Conservation (phyloP, 2,113 vertebrate genomes). For the Cochlearius cochlearius region DNA sequence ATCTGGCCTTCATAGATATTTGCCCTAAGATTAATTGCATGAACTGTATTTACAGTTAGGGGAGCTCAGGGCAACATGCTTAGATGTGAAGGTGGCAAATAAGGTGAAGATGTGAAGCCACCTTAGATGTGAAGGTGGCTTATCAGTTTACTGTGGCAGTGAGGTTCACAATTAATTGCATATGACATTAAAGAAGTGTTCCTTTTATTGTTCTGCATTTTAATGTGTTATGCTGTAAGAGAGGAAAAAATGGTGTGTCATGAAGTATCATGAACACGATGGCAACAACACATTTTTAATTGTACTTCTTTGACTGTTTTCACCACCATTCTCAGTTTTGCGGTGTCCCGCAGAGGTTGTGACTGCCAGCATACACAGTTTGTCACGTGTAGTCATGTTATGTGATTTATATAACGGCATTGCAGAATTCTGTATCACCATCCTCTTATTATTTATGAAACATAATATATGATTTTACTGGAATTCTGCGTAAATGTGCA, state of each 20-base stretch:
- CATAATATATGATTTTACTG: not conserved
- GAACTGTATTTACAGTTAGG: not conserved
- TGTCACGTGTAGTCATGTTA: not conserved
- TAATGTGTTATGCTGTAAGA: not conserved
- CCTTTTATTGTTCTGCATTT: slow-evolving; percentile 12
- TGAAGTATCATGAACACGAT: not conserved
- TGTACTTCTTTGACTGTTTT: not conserved
- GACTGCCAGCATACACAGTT: not conserved
- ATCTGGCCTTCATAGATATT: not conserved
- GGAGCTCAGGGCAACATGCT: not conserved
- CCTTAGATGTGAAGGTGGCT: not conserved
- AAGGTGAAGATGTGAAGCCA: no score
- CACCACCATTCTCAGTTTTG: not conserved
- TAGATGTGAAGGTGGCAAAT: not conserved
- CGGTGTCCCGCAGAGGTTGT: not conserved
- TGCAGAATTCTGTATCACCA: not conserved
- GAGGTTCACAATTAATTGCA: not conserved
- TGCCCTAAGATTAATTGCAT: not conserved
- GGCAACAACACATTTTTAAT: not conserved
- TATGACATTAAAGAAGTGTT: slow-evolving; percentile 2
- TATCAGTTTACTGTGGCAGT: slow-evolving; percentile 9
- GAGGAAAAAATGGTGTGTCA: not conserved
- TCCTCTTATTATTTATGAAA: not conserved
- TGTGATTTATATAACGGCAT: not conserved
- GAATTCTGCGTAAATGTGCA: not conserved